phyloP scores from a whole-genome alignment of 2,888 invertebrate species.

The Macrophya annulata region DNA sequence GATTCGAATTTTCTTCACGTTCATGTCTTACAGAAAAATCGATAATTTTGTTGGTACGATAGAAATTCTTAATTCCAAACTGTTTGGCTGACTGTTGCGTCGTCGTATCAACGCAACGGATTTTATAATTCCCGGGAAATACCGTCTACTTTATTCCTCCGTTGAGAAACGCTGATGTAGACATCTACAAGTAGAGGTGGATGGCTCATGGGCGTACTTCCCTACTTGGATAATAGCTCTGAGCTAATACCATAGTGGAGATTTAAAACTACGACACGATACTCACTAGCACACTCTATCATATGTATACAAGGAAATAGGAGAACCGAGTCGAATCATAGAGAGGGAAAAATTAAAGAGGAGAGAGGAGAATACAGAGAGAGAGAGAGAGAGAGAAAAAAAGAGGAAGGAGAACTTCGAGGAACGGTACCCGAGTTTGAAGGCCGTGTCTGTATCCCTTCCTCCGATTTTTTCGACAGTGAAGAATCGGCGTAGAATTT shows the following conservation, averaged over 20 bases:
- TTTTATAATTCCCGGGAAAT: neutral
- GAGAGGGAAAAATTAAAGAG: conserved; percentile 61
- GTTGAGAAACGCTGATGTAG: neutral
- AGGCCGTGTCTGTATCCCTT: conserved; percentile 65
- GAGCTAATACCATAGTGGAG: conserved; percentile 10
- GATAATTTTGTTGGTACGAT: conserved; percentile 31
- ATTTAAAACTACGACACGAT: neutral
- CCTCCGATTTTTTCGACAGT: conserved; percentile 63
- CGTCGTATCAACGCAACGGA: neutral
- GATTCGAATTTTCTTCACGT: too few species aligned
- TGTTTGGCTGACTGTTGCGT: neutral
- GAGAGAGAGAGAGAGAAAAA: neutral
- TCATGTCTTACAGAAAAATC: neutral
- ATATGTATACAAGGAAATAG: neutral
- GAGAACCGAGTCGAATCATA: conserved; percentile 60
- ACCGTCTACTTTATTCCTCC: neutral
- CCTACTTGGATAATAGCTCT: conserved; percentile 16
- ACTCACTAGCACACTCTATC: neutral
- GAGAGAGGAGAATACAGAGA: neutral
- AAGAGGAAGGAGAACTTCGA: conserved; percentile 50
- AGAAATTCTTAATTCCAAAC: neutral
- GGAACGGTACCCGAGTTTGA: conserved; percentile 67
- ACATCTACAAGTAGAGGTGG: neutral
- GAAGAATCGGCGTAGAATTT: conserved; percentile 51
- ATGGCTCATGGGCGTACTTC: neutral